Percentiles rank a stretch among this genome's conserved stretches.
phyloP scores from a whole-genome alignment of 2,797 vertebrate genomes.

The Parauchenoglanis punctatus region DNA sequence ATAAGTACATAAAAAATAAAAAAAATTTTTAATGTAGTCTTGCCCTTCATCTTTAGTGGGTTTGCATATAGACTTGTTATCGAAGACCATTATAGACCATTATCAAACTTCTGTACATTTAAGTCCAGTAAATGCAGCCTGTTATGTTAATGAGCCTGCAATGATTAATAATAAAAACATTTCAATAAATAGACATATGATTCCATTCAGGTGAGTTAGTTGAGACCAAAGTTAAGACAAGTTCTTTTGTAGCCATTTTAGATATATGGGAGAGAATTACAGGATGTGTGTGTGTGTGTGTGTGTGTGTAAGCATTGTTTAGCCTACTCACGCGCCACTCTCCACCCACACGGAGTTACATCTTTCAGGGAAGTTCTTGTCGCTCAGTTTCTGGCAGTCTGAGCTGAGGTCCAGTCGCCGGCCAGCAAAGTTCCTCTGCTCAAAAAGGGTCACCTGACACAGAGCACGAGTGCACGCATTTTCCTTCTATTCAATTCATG shows the following conservation, averaged over 20 bases:
- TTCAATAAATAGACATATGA: neutral
- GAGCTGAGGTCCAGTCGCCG: constrained; percentile 76
- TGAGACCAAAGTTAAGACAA: neutral
- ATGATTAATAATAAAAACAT: neutral
- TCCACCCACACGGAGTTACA: constrained; percentile 83
- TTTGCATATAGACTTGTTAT: neutral
- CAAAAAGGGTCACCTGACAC: constrained; percentile 81
- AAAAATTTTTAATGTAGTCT: neutral
- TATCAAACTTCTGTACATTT: neutral
- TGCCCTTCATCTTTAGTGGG: neutral
- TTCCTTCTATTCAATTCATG: constrained; percentile 27
- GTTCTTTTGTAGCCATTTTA: neutral
- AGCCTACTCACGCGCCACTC: constrained; percentile 76
- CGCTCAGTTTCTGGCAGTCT: constrained; percentile 74
- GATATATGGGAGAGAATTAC: neutral
- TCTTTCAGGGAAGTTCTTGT: constrained; percentile 81
- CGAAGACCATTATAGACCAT: neutral
- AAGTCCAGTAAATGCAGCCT: neutral
- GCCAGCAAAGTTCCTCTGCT: constrained; percentile 80
- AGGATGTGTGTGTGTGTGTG: neutral
- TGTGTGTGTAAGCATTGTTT: constrained; percentile 3
- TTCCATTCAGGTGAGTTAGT: neutral
- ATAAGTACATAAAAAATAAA: neutral
- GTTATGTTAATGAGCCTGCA: neutral
- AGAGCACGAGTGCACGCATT: constrained; percentile 7